Evolutionary conservation across 1,140 invertebrate species (phyloP), one percentile per base, ranked within the genome.

Genomic region (Meloidogyne floridensis): DNA sequence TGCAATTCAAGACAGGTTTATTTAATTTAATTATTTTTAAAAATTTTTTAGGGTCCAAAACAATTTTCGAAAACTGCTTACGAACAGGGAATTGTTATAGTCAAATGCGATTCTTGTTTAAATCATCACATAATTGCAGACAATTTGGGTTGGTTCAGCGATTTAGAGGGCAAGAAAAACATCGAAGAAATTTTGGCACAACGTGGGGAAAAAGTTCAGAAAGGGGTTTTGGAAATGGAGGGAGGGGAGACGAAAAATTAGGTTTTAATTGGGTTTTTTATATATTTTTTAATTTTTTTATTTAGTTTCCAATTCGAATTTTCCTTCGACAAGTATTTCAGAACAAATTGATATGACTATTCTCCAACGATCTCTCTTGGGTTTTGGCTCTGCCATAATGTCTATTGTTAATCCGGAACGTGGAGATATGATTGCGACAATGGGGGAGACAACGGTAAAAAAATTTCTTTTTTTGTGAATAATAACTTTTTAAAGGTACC

Each of bases 91-190:
- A 88, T 92, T 76, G 92, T 92, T 0, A 90, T 92, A 72, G 90
- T 92, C 9, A 89, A 81, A n/a, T 89, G 88, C 80, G 81, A 82
- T 11, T 81, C 72, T 73, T 88, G 87, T 83, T 81, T 88, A 43
- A 92, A 91, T 82, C 86, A 90, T 80, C 92, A 92, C 82, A 85
- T 92, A 7, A 91, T 92, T 76, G 92, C 92, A 13, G 92, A 92
- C 85, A 92, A 92, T 82, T 86, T 92, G 8, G 91, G 90, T 8
- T 92, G 92, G 91, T 92, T 92, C 83, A 84, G 87, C 72, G 89
- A 92, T 83, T 85, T 91, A 51, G 81, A 90, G 65, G 90, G 88
- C 70, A 87, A 90, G 85, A 90, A 84, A 90, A 92, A 92, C 82
- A 91, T 92, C 81, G 91, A 92, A 85, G 90, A 92, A 80, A 91